phyloP scores from a whole-genome alignment of 2,797 vertebrate species.

The Corythornis leucogaster region DNA sequence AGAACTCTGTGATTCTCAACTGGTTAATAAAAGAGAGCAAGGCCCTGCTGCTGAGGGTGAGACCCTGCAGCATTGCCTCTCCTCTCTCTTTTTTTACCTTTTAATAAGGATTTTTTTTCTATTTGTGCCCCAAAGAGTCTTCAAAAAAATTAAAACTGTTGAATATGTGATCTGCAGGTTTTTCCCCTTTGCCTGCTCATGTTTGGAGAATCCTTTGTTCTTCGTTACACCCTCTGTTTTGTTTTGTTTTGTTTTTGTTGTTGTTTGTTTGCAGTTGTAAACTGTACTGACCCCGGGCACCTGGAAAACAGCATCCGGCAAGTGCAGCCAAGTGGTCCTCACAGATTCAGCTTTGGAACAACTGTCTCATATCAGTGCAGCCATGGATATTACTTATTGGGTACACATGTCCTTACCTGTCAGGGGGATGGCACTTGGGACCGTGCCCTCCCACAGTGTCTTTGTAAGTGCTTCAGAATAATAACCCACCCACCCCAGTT shows the following conservation, averaged over 20 bases:
- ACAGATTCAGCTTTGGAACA: slow-evolving; percentile 95
- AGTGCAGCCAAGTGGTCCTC: slow-evolving; percentile 87
- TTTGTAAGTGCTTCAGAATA: slow-evolving; percentile 85
- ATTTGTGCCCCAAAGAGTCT: neutral
- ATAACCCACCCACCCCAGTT: neutral
- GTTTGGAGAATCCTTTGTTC: neutral
- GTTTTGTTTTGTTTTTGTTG: neutral
- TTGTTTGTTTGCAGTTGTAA: slow-evolving; percentile 86
- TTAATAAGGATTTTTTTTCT: neutral
- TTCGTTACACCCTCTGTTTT: neutral
- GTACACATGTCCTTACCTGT: slow-evolving; percentile 91
- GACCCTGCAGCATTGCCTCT: neutral
- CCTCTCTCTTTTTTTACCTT: neutral
- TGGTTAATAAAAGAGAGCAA: neutral
- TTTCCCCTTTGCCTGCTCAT: neutral
- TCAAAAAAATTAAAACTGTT: neutral
- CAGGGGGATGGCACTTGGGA: slow-evolving; percentile 98
- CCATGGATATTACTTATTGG: slow-evolving; percentile 93
- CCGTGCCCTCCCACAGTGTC: slow-evolving; percentile 91
- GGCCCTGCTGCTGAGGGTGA: neutral
- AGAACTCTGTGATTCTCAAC: neutral
- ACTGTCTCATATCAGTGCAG: slow-evolving; percentile 92
- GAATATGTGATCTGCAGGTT: neutral
- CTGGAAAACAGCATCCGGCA: slow-evolving; percentile 92
- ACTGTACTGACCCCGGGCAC: slow-evolving; percentile 96